These are phyloP conservation scores for Aldabrachelys gigantea DNA, from an alignment of 2,113 vertebrate genomes.

Conservation along the genomic window DNA sequence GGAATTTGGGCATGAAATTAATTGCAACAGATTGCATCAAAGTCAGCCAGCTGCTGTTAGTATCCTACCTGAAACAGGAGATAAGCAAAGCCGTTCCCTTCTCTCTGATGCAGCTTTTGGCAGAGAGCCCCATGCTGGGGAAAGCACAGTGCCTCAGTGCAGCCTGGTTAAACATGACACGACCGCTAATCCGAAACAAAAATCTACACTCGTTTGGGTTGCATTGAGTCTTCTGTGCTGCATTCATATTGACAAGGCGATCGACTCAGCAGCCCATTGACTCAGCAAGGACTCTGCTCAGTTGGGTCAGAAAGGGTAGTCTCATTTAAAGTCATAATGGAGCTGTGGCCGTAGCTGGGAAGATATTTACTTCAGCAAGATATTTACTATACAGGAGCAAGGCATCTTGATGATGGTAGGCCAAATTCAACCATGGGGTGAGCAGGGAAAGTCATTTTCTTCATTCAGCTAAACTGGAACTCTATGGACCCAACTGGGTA, in stretches of 20 bases:
- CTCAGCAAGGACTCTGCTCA: neutral
- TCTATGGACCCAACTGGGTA: neutral
- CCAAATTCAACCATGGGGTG: neutral
- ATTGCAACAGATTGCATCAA: neutral
- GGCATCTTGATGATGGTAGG: neutral
- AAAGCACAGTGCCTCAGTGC: neutral
- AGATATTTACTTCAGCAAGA: neutral
- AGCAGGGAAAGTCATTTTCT: neutral
- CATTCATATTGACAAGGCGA: neutral
- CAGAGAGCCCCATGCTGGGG: neutral
- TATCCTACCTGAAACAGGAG: neutral
- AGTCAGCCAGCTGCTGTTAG: neutral
- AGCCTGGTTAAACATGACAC: neutral
- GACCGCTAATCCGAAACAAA: neutral
- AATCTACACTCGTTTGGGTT: neutral
- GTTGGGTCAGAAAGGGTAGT: neutral
- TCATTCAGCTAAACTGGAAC: neutral
- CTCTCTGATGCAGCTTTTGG: neutral
- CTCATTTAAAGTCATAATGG: neutral
- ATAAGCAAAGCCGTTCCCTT: neutral
- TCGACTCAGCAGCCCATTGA: neutral
- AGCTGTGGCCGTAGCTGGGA: neutral
- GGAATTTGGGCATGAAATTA: neutral
- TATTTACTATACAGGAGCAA: neutral
- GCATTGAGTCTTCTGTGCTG: neutral